Evolutionary conservation across 1,140 invertebrate species (phyloP), one percentile per base, ranked within the genome.

Genomic region (Drosophila kurseongensis): DNA sequence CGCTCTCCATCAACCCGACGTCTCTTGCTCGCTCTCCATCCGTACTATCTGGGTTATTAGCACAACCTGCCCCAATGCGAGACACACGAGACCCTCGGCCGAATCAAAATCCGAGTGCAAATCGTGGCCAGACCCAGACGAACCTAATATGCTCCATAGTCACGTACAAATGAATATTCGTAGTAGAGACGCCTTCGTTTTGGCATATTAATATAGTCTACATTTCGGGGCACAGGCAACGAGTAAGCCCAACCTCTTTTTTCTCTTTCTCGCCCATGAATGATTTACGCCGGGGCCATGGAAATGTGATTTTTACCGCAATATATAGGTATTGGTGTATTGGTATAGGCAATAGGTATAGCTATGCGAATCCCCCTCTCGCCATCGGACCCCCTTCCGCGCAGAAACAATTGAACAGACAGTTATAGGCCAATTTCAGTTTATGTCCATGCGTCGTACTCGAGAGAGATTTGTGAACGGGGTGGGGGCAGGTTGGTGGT

Each of bases 121-220:
- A 14, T 41, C 68, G 68, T 58, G 66, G 48, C 50, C 54, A 73
- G 69, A 51, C 44, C 50, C 54, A 73, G 69, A 51, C 79, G 79
- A 89, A 69, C 84, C 76, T 89, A 89, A 89, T 84, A 58, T 78
- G 76, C 84, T 89, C 80, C 75, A 88, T 89, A 88, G 84, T 89
- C 84, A 88, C 84, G 84, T 88, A 88, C 84, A 84, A 89, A 88
- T 89, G 84, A 84, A 83, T 86, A 86, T 86, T 89, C 84, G 83
- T 78, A 72, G 73, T 86, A 76, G 65, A 67, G 66, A 86, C 66
- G 67, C 79, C 79, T 88, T 83, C 84, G 79, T 81, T 85, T 84
- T 88, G 85, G 76, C 83, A 89, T 88, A 89, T 89, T 88, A 88
- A 88, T 88, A 89, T 88, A 88, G 83, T 88, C 84, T 89, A 74